phyloP scores from a whole-genome alignment of 2,797 vertebrate species.

The Fringilla coelebs region DNA sequence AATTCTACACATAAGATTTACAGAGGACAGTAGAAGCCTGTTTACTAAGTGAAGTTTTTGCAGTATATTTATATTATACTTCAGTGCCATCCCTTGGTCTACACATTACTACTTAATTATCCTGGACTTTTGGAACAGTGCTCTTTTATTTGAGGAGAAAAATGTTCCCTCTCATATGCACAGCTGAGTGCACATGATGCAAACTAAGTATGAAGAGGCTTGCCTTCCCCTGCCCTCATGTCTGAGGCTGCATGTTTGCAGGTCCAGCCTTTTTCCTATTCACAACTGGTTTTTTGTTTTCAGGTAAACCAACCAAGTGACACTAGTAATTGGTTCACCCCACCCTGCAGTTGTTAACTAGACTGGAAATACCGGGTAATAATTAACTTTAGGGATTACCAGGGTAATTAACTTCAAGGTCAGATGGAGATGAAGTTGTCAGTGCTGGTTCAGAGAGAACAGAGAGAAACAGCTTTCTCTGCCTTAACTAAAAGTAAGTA shows the following conservation, averaged over 20 bases:
- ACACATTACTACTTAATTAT: neutral
- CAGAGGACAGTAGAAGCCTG: neutral
- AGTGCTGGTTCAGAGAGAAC: neutral
- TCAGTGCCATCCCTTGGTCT: neutral
- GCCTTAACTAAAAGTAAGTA: neutral
- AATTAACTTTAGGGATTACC: neutral
- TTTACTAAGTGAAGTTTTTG: neutral
- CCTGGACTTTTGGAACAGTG: neutral
- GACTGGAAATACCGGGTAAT: neutral
- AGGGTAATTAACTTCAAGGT: neutral
- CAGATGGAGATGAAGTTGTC: neutral
- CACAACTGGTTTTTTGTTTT: neutral
- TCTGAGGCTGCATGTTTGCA: neutral
- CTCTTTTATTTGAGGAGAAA: constrained; percentile 1
- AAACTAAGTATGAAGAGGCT: neutral
- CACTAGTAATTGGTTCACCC: neutral
- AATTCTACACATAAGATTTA: neutral
- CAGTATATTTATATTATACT: neutral
- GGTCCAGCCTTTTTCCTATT: neutral
- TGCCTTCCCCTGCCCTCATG: neutral
- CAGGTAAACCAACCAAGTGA: neutral
- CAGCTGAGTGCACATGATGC: neutral
- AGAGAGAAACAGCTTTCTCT: neutral
- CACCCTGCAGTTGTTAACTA: neutral
- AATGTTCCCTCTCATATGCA: neutral